Percentiles rank a stretch among this genome's conserved stretches.
These are phyloP conservation scores for Lathamus discolor DNA, from an alignment of 2,113 vertebrate species.

Conservation along the genomic window DNA sequence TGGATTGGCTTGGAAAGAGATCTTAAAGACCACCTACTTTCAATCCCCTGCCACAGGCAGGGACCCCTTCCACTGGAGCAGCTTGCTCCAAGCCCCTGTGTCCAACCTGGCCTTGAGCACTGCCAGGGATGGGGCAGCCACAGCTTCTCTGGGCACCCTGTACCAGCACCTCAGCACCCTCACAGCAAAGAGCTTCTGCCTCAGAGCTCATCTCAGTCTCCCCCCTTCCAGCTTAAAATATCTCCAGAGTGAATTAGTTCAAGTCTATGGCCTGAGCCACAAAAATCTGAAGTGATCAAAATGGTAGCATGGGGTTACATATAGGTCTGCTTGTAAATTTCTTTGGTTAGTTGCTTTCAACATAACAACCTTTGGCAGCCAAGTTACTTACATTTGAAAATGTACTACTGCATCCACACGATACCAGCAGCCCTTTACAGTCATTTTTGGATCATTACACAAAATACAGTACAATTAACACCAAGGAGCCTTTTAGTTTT, in stretches of 20 bases:
- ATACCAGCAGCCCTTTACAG: not conserved
- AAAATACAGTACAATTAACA: not conserved
- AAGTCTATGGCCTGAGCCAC: not conserved
- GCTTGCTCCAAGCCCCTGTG: not conserved
- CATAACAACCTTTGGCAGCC: not conserved
- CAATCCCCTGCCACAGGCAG: not conserved
- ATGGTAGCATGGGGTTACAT: accelerated
- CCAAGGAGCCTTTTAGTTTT: not conserved
- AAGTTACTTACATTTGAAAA: not conserved
- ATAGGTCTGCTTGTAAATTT: not conserved
- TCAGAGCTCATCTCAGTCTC: not conserved
- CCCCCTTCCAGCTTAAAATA: not conserved
- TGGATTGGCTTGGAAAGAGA: not conserved
- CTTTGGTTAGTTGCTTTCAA: not conserved
- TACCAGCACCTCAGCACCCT: not conserved
- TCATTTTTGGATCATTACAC: not conserved
- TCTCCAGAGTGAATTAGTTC: not conserved
- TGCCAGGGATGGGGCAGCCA: too few relatives aligned
- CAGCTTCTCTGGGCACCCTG: not conserved
- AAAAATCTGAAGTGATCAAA: not conserved
- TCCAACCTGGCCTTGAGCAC: not conserved
- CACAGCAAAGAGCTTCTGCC: not conserved
- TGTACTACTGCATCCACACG: accelerated
- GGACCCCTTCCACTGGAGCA: not conserved
- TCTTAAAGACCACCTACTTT: not conserved